Conservation (phyloP, 2,888 invertebrate species). For the Tachina grossa region DNA sequence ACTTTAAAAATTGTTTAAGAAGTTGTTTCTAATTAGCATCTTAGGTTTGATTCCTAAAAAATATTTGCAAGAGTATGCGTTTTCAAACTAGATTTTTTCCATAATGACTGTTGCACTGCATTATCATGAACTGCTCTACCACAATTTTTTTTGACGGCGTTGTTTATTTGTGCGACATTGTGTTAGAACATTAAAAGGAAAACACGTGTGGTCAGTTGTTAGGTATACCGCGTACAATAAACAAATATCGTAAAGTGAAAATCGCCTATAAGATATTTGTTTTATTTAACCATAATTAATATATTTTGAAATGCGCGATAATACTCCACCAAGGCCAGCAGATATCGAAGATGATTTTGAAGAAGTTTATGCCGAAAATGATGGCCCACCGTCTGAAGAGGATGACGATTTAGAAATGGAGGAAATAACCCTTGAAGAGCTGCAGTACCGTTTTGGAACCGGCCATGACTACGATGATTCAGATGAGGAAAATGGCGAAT, state of each 20-base stretch:
- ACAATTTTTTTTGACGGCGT: constrained; percentile 1
- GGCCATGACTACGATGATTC: constrained; percentile 73
- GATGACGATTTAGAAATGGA: constrained; percentile 78
- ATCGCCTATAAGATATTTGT: not conserved
- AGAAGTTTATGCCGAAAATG: constrained; percentile 75
- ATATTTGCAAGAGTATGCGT: too few relatives aligned
- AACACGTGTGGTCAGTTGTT: constrained; percentile 63
- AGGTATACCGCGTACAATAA: constrained; percentile 24
- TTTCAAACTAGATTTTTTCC: not conserved
- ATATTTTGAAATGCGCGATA: constrained; percentile 77
- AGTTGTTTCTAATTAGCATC: too few relatives aligned
- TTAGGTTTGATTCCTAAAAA: too few relatives aligned
- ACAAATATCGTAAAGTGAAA: constrained; percentile 38
- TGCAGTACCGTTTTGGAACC: constrained; percentile 73
- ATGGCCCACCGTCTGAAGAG: constrained; percentile 72
- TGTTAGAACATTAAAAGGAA: not conserved
- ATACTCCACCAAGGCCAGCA: constrained; percentile 81
- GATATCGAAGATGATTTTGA: constrained; percentile 78
- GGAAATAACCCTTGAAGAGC: constrained; percentile 77
- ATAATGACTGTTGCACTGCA: not conserved
- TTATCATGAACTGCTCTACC: not conserved
- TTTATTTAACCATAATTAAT: not conserved
- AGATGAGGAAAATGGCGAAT: constrained; percentile 70
- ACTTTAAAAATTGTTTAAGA: too few relatives aligned
- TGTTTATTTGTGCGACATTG: not conserved